Evolutionary conservation across 2,113 vertebrate species (phyloP).

Genomic region (Neomonachus schauinslandi): DNA sequence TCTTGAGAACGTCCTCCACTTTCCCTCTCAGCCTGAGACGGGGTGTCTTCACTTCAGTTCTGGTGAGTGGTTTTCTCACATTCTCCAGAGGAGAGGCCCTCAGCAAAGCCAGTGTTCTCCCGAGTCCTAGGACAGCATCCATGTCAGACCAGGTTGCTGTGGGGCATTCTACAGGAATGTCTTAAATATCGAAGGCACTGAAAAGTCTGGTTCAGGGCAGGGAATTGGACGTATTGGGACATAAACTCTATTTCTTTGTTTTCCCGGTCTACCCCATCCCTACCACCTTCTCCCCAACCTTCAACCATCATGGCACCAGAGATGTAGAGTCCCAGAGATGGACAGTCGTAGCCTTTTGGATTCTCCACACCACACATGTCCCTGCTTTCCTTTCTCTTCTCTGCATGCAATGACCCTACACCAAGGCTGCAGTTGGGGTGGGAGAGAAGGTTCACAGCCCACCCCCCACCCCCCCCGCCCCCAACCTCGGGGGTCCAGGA

Average conservation of each 20-base stretch:
- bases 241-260: neutral
- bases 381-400: neutral
- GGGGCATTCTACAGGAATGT: neutral
- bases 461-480: too few species aligned
- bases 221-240: too few species aligned
- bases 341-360: neutral
- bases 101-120: too few species aligned
- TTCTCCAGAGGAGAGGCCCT: neutral
- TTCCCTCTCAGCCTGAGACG: neutral
- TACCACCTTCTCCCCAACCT: neutral
- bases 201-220: neutral
- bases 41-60: neutral
- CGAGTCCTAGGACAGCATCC: neutral
- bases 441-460: too few species aligned
- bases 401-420: neutral
- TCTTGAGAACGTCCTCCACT: neutral
- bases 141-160: neutral
- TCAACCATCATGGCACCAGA: neutral
- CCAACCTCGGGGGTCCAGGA: neutral
- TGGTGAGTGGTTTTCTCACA: neutral
- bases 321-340: neutral
- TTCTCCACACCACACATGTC: neutral
- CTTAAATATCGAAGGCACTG: neutral
- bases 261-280: neutral
- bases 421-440: neutral